A percentile compares a stretch with the other conserved stretches of the same genome.
Evolutionary conservation across 2,888 invertebrate genomes (phyloP).

Genomic region (Caenorhabditis sulstoni): DNA sequence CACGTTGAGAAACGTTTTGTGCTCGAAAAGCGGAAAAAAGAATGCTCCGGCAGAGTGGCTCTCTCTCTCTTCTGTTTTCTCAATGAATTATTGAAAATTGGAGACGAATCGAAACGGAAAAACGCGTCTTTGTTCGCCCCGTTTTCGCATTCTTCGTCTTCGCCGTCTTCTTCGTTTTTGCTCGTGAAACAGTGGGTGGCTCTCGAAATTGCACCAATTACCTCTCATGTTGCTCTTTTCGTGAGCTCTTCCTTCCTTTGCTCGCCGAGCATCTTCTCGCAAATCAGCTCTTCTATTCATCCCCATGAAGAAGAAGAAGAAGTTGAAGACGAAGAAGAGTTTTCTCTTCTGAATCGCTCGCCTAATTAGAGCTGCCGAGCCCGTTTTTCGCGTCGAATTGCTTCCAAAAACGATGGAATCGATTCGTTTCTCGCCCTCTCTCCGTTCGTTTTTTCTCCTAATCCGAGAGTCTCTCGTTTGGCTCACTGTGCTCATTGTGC

Average conservation of each 20-base stretch:
- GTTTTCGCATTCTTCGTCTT: conserved; percentile 4
- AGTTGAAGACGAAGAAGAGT: too few relatives aligned
- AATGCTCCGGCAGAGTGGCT: neutral
- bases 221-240: conserved; percentile 3
- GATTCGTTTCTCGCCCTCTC: too few relatives aligned
- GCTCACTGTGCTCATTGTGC: neutral
- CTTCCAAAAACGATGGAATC: neutral
- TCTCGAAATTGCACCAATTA: neutral
- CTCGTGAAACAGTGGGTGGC: neutral
- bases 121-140: neutral
- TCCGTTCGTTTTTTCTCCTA: neutral
- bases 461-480: too few relatives aligned
- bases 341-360: conserved; percentile 23
- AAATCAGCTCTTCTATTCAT: conserved; percentile 49
- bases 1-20: conserved; percentile 2
- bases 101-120: conserved; percentile 4
- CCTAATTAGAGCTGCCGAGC: conserved; percentile 26
- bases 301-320: neutral
- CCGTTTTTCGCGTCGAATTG: conserved; percentile 28
- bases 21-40: conserved; percentile 24
- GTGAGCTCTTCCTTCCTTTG: neutral
- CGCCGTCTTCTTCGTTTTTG: neutral
- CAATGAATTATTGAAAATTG: conserved; percentile 31
- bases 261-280: conserved; percentile 14
- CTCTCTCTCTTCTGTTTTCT: conserved; percentile 29